A percentile compares a stretch with the other conserved stretches of the same genome.
phyloP scores from a whole-genome alignment of 1,140 invertebrate species.

The Lerema accius region DNA sequence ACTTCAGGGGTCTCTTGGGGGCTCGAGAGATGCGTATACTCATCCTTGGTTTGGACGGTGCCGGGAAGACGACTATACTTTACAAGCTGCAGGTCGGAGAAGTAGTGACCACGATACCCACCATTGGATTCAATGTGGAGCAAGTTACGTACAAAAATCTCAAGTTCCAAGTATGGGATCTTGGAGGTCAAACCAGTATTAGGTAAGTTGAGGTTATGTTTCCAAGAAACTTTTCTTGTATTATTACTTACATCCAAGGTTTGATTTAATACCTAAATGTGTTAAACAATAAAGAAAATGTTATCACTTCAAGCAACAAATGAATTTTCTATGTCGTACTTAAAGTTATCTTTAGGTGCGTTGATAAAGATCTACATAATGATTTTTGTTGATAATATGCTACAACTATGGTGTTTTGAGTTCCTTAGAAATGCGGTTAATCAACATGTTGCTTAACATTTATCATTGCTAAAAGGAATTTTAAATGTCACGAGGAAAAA shows the following conservation, averaged over 20 bases:
- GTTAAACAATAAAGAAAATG: too few relatives aligned
- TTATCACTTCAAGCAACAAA: neutral
- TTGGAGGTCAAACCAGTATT: constrained; percentile 98
- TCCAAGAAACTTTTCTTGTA: neutral
- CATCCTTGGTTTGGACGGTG: constrained; percentile 98
- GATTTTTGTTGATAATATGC: neutral
- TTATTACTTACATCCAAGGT: constrained; percentile 38
- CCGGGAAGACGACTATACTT: constrained; percentile 99
- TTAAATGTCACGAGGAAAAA: too few relatives aligned
- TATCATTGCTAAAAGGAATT: too few relatives aligned
- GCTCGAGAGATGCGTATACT: constrained; percentile 98
- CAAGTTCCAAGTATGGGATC: constrained; percentile 99
- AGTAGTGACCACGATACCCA: constrained; percentile 98
- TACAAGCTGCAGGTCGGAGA: constrained; percentile 99
- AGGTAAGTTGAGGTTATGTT: constrained; percentile 67
- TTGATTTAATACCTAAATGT: constrained; percentile 24
- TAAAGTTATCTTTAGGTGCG: neutral
- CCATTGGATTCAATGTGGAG: constrained; percentile 99
- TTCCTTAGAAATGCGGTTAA: too few relatives aligned
- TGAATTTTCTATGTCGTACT: constrained; percentile 4
- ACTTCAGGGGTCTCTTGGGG: constrained; percentile 96
- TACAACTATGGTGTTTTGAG: too few relatives aligned
- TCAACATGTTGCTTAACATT: too few relatives aligned
- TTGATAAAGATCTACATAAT: neutral
- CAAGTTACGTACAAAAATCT: constrained; percentile 98